These are phyloP conservation scores for Cyphomyrus plagiostoma DNA, from an alignment of 2,113 vertebrate species.

Conservation along the genomic window DNA sequence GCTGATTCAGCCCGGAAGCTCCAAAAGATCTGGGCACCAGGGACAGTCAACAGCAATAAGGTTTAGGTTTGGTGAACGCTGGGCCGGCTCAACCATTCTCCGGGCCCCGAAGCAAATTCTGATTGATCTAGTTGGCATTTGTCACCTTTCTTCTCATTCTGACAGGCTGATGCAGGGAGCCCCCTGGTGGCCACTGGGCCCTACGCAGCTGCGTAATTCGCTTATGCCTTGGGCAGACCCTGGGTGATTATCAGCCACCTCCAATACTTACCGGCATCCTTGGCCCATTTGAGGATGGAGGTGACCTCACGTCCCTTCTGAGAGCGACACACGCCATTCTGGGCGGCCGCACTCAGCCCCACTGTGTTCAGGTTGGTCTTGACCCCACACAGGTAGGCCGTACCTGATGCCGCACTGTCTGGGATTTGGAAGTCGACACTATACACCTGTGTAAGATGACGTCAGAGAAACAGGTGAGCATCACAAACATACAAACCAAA, in stretches of 20 bases:
- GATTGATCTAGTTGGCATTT: not conserved
- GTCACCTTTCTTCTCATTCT: not conserved
- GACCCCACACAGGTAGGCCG: conserved; percentile 63
- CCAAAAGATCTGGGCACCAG: too few species aligned
- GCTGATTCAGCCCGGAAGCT: not conserved
- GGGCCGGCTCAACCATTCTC: not conserved
- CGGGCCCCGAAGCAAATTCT: not conserved
- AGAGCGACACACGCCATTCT: conserved; percentile 57
- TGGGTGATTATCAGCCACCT: not conserved
- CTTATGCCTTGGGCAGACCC: not conserved
- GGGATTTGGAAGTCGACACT: conserved; percentile 66
- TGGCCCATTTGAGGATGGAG: conserved; percentile 66
- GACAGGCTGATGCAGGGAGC: not conserved
- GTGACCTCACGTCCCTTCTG: conserved; percentile 68
- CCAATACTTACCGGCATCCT: conserved; percentile 53
- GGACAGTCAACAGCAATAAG: not conserved
- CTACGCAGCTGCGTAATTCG: not conserved
- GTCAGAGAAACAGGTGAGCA: not conserved
- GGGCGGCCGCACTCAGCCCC: conserved; percentile 53
- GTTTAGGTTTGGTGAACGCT: not conserved
- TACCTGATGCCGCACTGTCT: conserved; percentile 63
- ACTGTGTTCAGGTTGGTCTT: conserved; percentile 64
- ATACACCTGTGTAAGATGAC: conserved; percentile 49
- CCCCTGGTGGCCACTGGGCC: not conserved
- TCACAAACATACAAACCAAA: not conserved